Evolutionary conservation across 2,888 invertebrate species (phyloP).

Genomic region (Dyspetes luteomarginatus): DNA sequence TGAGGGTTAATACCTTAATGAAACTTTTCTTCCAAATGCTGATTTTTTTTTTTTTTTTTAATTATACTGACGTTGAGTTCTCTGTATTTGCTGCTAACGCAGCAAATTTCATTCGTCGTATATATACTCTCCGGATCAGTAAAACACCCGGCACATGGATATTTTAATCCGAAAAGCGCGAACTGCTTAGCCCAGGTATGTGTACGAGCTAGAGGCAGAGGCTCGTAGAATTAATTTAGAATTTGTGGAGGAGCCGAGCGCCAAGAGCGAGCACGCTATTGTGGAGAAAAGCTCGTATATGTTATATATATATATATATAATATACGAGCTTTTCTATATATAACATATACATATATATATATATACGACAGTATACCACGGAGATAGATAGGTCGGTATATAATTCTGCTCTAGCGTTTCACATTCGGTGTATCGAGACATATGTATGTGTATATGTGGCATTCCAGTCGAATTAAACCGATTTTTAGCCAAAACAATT

Average conservation of each 20-base stretch:
- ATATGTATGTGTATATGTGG: constrained; percentile 11
- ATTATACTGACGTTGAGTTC: background rate
- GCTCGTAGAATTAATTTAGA: constrained; percentile 60
- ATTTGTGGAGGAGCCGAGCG: constrained; percentile 37
- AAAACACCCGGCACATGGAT: constrained; percentile 35
- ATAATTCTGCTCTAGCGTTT: constrained; percentile 46
- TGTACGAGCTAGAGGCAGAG: constrained; percentile 29
- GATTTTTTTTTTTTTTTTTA: background rate
- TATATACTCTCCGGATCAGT: constrained; percentile 43
- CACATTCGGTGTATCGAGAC: constrained; percentile 9
- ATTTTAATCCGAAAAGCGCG: constrained; percentile 58
- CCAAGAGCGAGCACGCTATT: constrained; percentile 48
- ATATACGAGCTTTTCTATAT: background rate
- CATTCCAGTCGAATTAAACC: background rate
- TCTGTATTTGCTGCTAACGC: background rate
- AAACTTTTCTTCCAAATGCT: background rate
- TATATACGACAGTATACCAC: constrained; percentile 17
- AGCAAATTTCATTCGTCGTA: too few relatives aligned
- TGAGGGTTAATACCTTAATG: background rate
- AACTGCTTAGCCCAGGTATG: constrained; percentile 26
- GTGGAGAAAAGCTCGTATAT: constrained; percentile 35
- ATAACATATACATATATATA: too few relatives aligned
- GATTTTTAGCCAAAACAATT: background rate
- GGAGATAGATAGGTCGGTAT: constrained; percentile 60
- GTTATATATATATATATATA: too few relatives aligned